These are phyloP conservation scores for Phoronis australis DNA, from an alignment of 2,888 invertebrate species.

Conservation along the genomic window DNA sequence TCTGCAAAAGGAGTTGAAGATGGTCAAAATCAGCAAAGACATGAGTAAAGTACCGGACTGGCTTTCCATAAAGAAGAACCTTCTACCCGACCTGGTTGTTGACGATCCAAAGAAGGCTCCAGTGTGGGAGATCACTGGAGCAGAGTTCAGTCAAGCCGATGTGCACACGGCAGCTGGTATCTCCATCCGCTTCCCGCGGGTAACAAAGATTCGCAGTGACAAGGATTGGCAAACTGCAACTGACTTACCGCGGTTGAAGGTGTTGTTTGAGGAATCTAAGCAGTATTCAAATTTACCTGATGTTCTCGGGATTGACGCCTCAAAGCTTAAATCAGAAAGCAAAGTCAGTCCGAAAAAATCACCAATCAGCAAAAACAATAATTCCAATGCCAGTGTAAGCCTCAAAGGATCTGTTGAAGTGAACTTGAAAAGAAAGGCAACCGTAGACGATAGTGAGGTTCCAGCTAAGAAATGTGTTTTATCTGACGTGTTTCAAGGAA, in stretches of 20 bases:
- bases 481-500: background rate
- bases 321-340: too few relatives aligned
- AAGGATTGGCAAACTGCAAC: slow-evolving; percentile 83
- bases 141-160: slow-evolving; percentile 58
- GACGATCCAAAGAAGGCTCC: slow-evolving; percentile 70
- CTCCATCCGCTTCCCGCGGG: slow-evolving; percentile 87
- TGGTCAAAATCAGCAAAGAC: slow-evolving; percentile 73
- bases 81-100: slow-evolving; percentile 87
- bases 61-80: slow-evolving; percentile 23
- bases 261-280: slow-evolving; percentile 48
- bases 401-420: too few relatives aligned
- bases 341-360: too few relatives aligned
- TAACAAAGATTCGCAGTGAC: slow-evolving; percentile 68
- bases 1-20: slow-evolving; percentile 64
- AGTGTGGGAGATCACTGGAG: slow-evolving; percentile 90
- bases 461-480: background rate
- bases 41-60: slow-evolving; percentile 20
- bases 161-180: slow-evolving; percentile 90
- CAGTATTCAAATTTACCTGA: slow-evolving; percentile 42
- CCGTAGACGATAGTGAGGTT: too few relatives aligned
- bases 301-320: slow-evolving; percentile 16
- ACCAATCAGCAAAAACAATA: too few relatives aligned
- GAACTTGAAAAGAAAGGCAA: too few relatives aligned
- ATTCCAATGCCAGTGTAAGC: too few relatives aligned
- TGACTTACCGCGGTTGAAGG: slow-evolving; percentile 57